phyloP scores from a whole-genome alignment of 2,113 vertebrate genomes.

The Corydoras sp. region DNA sequence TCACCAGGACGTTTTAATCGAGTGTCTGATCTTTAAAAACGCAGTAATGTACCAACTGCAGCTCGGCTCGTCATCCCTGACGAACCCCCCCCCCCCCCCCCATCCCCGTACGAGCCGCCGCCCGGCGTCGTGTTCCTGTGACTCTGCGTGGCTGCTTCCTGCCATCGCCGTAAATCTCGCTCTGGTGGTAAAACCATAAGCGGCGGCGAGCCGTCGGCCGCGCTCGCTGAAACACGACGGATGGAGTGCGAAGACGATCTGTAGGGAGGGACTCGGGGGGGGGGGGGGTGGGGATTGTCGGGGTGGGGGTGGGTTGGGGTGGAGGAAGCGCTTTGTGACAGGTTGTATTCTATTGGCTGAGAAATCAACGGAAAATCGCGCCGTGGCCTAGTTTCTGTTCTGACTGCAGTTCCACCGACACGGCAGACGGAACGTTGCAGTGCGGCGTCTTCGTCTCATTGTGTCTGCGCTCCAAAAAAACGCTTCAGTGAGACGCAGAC shows the following conservation, averaged over 20 bases:
- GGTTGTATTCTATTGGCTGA: constrained; percentile 29
- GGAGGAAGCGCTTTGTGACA: constrained; percentile 35
- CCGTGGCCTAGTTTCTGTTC: constrained; percentile 29
- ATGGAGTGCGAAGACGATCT: constrained; percentile 31
- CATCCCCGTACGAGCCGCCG: no score
- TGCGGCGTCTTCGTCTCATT: background rate
- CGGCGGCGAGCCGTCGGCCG: background rate
- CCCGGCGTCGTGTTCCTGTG: no score
- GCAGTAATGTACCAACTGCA: no score
- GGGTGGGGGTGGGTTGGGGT: constrained; percentile 2
- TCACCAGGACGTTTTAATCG: no score
- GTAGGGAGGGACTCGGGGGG: constrained; percentile 11
- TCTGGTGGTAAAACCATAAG: background rate
- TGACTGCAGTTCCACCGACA: constrained; percentile 23
- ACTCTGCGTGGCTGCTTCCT: no score
- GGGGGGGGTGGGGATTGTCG: constrained; percentile 5
- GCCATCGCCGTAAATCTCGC: no score
- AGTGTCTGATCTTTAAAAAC: no score
- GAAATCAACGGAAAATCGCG: constrained; percentile 35
- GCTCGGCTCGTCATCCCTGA: no score
- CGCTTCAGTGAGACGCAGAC: no score
- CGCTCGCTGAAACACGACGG: constrained; percentile 16
- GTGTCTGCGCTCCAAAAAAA: no score
- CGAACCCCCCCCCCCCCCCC: no score
- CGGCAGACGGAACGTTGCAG: background rate